A percentile compares a stretch with the other conserved stretches of the same genome.
Evolutionary conservation across 2,113 vertebrate species (phyloP).

Genomic region (Psammodynastes pulverulentus): DNA sequence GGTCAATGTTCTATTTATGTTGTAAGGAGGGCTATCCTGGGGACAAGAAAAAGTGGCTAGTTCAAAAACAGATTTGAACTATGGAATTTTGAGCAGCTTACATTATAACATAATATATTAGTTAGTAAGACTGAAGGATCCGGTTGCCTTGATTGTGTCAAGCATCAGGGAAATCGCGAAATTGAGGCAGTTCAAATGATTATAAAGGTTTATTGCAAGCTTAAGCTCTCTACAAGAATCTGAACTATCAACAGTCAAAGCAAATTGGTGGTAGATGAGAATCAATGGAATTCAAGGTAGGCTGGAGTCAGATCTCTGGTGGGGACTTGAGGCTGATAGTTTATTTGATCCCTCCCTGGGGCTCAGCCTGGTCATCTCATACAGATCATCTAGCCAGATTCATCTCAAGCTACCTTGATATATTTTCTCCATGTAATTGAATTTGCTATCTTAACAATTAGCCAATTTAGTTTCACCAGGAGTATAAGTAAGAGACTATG

Average conservation of each 20-base stretch:
- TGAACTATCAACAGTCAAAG: neutral
- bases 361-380: neutral
- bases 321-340: too few species aligned
- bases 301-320: neutral
- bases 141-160: neutral
- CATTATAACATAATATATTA: neutral
- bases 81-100: neutral
- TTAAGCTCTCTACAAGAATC: neutral
- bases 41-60: neutral
- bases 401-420: neutral
- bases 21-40: neutral
- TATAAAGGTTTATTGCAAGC: neutral
- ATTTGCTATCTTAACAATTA: neutral
- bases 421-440: neutral
- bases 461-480: neutral
- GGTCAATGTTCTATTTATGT: neutral
- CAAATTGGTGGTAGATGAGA: neutral
- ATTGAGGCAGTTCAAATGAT: neutral
- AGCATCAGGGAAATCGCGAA: neutral
- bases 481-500: neutral
- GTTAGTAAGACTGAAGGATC: neutral
- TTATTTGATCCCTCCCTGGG: neutral
- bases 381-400: neutral
- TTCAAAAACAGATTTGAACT: neutral
- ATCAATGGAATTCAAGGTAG: neutral